Conservation (phyloP, 2,113 vertebrate species). For the Tautogolabrus adspersus region DNA sequence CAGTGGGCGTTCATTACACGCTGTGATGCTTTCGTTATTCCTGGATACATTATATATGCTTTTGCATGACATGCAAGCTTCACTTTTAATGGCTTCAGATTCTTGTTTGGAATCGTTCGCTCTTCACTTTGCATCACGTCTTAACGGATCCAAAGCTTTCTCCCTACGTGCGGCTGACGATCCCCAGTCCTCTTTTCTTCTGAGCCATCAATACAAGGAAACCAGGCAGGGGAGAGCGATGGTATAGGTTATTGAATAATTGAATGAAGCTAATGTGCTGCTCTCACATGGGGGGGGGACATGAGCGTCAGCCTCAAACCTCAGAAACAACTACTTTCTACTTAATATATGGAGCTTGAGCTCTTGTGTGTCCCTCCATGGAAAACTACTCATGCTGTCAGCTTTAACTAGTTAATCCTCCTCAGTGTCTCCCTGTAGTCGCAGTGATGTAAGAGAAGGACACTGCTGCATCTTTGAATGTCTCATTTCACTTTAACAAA, state of each 20-base stretch:
- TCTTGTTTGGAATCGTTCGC: constrained; percentile 23
- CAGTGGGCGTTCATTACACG: constrained; percentile 11
- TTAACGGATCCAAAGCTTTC: constrained; percentile 54
- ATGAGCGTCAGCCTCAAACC: constrained; percentile 5
- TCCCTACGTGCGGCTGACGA: constrained; percentile 16
- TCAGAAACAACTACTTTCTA: constrained; percentile 23
- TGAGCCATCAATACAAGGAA: constrained; percentile 60
- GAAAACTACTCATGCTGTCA: too few relatives aligned
- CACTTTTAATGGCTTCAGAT: constrained; percentile 7
- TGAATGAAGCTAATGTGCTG: constrained; percentile 76
- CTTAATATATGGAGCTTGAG: not conserved
- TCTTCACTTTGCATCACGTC: constrained; percentile 26
- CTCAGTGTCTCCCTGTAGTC: too few relatives aligned
- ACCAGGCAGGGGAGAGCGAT: constrained; percentile 67
- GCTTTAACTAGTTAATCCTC: too few relatives aligned
- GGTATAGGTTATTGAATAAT: constrained; percentile 77
- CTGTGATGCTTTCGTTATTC: constrained; percentile 23
- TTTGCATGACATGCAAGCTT: constrained; percentile 1
- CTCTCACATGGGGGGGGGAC: constrained; percentile 39
- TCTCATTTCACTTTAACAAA: not conserved
- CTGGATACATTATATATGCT: constrained; percentile 12
- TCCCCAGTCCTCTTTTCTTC: constrained; percentile 37
- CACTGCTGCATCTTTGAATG: not conserved
- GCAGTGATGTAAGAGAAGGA: too few relatives aligned
- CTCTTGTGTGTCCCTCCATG: not conserved